These are phyloP conservation scores for Xanthorhoe spadicearia DNA, from an alignment of 2,888 invertebrate genomes.

Conservation along the genomic window DNA sequence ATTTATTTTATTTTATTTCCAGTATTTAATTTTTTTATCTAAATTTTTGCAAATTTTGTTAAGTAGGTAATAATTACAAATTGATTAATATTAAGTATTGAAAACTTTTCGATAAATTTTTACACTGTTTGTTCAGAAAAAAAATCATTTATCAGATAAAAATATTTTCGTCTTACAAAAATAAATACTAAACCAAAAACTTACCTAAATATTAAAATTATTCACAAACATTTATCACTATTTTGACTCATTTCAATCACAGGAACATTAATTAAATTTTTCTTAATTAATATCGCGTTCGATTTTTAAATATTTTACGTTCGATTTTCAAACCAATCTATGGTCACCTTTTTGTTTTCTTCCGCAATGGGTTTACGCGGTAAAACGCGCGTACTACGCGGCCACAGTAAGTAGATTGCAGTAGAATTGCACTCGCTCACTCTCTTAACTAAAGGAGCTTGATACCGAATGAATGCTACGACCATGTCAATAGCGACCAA, in stretches of 20 bases:
- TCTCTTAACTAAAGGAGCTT: slow-evolving; percentile 72
- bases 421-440: slow-evolving; percentile 66
- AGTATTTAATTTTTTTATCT: no score
- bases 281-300: background rate
- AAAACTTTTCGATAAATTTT: no score
- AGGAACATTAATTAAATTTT: background rate
- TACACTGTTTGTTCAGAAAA: no score
- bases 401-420: slow-evolving; percentile 73
- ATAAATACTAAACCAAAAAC: no score
- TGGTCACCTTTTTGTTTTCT: background rate
- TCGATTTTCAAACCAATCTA: slow-evolving; percentile 1
- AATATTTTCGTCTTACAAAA: no score
- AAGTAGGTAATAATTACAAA: no score
- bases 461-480: slow-evolving; percentile 60
- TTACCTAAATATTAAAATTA: slow-evolving; percentile 56
- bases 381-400: slow-evolving; percentile 68
- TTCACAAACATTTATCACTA: slow-evolving; percentile 67
- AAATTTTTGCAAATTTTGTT: no score
- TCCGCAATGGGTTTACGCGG: slow-evolving; percentile 8
- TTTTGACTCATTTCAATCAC: slow-evolving; percentile 2
- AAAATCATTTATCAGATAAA: no score
- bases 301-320: background rate
- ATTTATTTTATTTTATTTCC: no score
- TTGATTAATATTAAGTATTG: no score
- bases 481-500: slow-evolving; percentile 51